phyloP scores from a whole-genome alignment of 2,113 vertebrate genomes.

The Aphyosemion australe region DNA sequence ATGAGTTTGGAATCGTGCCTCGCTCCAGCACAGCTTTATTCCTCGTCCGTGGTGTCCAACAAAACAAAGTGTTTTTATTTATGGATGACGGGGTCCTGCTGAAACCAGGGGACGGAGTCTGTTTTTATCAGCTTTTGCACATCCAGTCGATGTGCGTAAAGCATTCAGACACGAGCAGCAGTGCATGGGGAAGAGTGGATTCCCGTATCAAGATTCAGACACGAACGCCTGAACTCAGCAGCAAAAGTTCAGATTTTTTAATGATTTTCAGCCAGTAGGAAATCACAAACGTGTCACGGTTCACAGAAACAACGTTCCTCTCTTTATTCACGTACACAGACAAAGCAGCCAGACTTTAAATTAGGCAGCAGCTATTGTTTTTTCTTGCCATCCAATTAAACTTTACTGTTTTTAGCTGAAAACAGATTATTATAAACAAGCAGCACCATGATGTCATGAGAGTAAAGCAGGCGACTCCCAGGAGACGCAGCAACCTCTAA shows the following conservation, averaged over 20 bases:
- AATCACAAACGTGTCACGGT: too few species aligned
- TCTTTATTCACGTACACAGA: too few species aligned
- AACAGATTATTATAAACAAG: constrained; percentile 6
- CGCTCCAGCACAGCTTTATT: not conserved
- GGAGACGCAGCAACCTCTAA: constrained; percentile 2
- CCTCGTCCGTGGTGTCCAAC: not conserved
- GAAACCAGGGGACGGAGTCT: not conserved
- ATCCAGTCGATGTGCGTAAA: not conserved
- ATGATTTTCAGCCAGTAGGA: not conserved
- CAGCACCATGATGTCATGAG: not conserved
- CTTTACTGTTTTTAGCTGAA: not conserved
- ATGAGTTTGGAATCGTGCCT: not conserved
- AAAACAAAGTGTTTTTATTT: not conserved
- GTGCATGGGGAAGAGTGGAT: not conserved
- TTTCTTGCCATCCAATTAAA: not conserved
- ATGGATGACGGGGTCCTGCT: not conserved
- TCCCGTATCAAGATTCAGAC: too few species aligned
- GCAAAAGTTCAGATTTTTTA: not conserved
- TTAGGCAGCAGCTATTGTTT: not conserved
- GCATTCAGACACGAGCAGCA: not conserved
- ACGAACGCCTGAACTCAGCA: not conserved
- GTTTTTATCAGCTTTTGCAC: constrained; percentile 2
- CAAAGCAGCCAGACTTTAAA: not conserved
- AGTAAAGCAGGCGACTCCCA: not conserved
- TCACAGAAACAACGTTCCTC: too few species aligned